Evolutionary conservation across 2,797 vertebrate species (phyloP), one percentile per base, ranked within the genome.

Genomic region (Malurus leucopterus): DNA sequence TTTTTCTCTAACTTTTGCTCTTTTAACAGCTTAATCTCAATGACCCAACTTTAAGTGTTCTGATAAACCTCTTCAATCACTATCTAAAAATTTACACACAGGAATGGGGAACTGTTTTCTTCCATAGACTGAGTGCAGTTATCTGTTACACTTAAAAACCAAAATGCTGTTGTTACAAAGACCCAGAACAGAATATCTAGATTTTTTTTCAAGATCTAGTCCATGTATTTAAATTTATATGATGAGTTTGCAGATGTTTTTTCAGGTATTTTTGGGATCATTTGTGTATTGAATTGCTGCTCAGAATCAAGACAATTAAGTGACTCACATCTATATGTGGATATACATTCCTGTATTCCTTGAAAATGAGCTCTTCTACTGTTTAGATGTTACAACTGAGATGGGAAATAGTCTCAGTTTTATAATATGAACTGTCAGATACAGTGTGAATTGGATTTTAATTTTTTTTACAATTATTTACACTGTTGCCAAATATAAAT

Each of bases 11-110:
- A 18, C n/a, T 72, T 57, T 53, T 86, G 38, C 38, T 86, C 62
- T 61, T 93, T 77, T 57, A 72, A 38, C 47, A 71, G 38, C 49
- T 87, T 92, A 22, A 22, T 92, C 74, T 80, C 85, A 87, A 61
- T 92, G 93, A 93, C 82, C 55, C 92, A 82, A 76, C 49, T 62
- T 80, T 70, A 90, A 90, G 54, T 82, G 57, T 91, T 89, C 85
- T 88, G 73, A 92, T 90, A 86, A 93, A 92, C 58, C 54, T 89
- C 50, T 57, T 84, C 49, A 79, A 63, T 86, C 41, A 3, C 26
- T 68, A 69, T 81, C 77, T 88, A 87, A 94, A 93, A 85, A 71
- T 72, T 92, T 91, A 58, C 22, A 17, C 41, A 16, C 16, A 75
- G 55, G 71, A 72, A 41, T 82, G 72, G 53, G 74, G 84, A 86